phyloP scores from a whole-genome alignment of 2,797 vertebrate species.

The Muscicapa striata region DNA sequence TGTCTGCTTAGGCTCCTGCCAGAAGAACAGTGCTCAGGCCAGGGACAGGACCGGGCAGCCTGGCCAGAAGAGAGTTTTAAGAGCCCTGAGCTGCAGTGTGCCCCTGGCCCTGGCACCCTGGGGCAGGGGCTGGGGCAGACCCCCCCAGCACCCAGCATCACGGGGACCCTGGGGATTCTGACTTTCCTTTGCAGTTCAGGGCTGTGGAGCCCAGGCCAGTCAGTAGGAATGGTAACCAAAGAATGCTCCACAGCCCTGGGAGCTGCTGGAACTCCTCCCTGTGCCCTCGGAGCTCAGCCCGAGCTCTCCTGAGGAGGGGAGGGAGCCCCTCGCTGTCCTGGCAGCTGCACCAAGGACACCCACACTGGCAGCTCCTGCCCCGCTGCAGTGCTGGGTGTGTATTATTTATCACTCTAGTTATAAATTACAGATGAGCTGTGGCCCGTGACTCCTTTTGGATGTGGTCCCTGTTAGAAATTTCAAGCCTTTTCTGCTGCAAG shows the following conservation, averaged over 20 bases:
- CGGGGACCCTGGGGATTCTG: rapidly evolving
- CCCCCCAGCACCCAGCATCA: rapidly evolving
- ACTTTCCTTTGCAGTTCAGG: background rate
- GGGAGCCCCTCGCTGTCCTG: background rate
- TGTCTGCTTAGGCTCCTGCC: background rate
- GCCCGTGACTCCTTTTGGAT: slow-evolving; percentile 24
- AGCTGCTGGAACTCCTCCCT: background rate
- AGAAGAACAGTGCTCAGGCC: background rate
- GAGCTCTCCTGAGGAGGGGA: background rate
- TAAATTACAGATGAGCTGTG: slow-evolving; percentile 59
- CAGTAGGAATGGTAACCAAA: background rate
- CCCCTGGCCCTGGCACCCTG: rapidly evolving
- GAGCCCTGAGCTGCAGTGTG: rapidly evolving
- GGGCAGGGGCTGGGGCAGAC: background rate
- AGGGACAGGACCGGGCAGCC: rapidly evolving
- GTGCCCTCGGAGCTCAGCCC: background rate
- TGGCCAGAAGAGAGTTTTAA: rapidly evolving
- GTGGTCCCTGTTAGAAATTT: slow-evolving; percentile 31
- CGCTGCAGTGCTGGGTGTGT: background rate
- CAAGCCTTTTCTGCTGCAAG: slow-evolving; percentile 17
- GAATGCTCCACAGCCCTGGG: rapidly evolving
- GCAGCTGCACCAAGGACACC: background rate
- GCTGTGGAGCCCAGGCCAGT: background rate
- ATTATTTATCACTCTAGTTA: slow-evolving; percentile 52
- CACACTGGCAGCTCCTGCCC: background rate